Evolutionary conservation across 53 echinoderm and acorn worm genomes (phyloP).

Genomic region (Arbacia lixula): DNA sequence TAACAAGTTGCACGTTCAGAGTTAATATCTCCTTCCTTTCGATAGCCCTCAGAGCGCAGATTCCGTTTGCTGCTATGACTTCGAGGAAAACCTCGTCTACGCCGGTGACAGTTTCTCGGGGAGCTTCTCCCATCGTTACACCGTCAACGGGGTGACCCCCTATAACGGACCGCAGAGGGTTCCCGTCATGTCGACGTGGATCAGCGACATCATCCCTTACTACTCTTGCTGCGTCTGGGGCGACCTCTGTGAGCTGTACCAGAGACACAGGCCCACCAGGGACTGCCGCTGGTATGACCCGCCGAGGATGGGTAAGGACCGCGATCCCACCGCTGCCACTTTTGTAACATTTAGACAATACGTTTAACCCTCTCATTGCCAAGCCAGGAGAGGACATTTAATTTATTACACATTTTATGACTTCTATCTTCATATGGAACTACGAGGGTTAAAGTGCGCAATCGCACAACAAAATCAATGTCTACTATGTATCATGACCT

Average conservation of each 20-base stretch:
- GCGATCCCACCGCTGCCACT: not conserved
- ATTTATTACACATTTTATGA: too few species aligned
- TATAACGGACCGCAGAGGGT: constrained; percentile 70
- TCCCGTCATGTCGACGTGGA: constrained; percentile 76
- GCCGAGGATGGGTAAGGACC: constrained; percentile 75
- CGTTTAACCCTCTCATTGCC: too few species aligned
- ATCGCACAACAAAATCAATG: too few species aligned
- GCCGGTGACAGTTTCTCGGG: constrained; percentile 89
- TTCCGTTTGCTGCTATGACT: constrained; percentile 91
- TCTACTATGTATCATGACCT: too few species aligned
- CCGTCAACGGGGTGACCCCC: constrained; percentile 75
- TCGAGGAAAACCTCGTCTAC: constrained; percentile 88
- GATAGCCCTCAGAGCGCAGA: constrained; percentile 84
- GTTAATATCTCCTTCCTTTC: too few species aligned
- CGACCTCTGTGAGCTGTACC: constrained; percentile 90
- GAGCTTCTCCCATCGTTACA: constrained; percentile 74
- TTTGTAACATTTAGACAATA: not conserved
- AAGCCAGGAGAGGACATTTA: too few species aligned
- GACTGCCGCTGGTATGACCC: constrained; percentile 87
- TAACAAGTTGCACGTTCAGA: too few species aligned
- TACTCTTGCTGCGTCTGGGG: constrained; percentile 90
- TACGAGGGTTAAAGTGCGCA: too few species aligned
- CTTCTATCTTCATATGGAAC: too few species aligned
- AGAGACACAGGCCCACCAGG: constrained; percentile 84
- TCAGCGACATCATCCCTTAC: constrained; percentile 77